These are phyloP conservation scores for Syndactyla subalaris DNA, from an alignment of 2,797 vertebrate genomes.

Conservation along the genomic window DNA sequence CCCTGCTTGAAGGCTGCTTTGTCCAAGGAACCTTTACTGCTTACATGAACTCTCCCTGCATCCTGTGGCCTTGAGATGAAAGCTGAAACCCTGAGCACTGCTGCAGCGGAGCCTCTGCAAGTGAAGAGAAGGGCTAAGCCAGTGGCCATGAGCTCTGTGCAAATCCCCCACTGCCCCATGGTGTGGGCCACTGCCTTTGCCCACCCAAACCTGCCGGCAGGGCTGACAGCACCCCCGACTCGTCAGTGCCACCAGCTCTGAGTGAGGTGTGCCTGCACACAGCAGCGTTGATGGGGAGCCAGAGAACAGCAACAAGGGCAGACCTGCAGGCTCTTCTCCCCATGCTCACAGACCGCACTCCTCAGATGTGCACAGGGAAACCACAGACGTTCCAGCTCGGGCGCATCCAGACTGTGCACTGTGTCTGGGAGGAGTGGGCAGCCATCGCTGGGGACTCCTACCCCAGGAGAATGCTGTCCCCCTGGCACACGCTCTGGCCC, in stretches of 20 bases:
- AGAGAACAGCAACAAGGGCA: not conserved
- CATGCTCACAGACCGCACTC: rapidly evolving
- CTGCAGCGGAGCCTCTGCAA: not conserved
- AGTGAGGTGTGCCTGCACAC: rapidly evolving
- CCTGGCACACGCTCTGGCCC: rapidly evolving
- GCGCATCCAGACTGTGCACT: not conserved
- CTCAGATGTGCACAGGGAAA: not conserved
- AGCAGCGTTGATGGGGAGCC: rapidly evolving
- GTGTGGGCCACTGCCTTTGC: not conserved
- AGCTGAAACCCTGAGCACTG: not conserved
- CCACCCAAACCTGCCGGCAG: not conserved
- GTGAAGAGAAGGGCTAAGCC: not conserved
- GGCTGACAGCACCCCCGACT: not conserved
- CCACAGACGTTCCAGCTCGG: rapidly evolving
- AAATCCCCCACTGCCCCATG: rapidly evolving
- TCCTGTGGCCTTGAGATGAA: not conserved
- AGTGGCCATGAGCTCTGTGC: not conserved
- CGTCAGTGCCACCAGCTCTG: not conserved
- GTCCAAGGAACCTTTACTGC: not conserved
- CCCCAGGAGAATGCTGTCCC: not conserved
- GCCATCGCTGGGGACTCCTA: rapidly evolving
- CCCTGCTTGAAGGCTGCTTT: not conserved
- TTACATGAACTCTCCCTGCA: not conserved
- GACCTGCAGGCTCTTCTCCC: not conserved
- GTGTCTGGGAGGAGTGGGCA: not conserved